These are phyloP conservation scores for Cantharis nigra DNA, from an alignment of 2,888 invertebrate species.

Conservation along the genomic window DNA sequence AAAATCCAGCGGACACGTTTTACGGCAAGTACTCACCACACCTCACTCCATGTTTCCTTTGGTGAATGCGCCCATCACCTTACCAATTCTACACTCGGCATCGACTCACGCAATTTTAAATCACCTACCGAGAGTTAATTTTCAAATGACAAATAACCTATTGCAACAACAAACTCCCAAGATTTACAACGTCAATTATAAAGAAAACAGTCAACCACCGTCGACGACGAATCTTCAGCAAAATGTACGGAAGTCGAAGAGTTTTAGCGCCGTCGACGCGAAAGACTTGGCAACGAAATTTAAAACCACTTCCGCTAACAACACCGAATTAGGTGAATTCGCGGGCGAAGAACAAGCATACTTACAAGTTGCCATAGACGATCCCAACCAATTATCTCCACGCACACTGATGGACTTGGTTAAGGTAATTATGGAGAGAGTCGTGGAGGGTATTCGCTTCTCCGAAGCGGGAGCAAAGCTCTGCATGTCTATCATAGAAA, in stretches of 20 bases:
- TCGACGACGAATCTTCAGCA: conserved; percentile 22
- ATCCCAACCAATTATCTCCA: conserved; percentile 77
- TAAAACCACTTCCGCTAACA: conserved; percentile 67
- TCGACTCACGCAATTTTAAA: conserved; percentile 65
- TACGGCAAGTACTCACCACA: conserved; percentile 59
- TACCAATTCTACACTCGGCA: conserved; percentile 62
- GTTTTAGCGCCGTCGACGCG: conserved; percentile 77
- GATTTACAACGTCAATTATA: conserved; percentile 46
- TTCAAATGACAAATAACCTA: conserved; percentile 59
- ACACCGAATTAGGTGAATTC: conserved; percentile 77
- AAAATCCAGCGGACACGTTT: conserved; percentile 67
- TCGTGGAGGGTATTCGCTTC: conserved; percentile 76
- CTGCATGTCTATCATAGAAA: conserved; percentile 85
- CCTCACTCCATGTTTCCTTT: conserved; percentile 45
- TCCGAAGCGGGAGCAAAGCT: conserved; percentile 84
- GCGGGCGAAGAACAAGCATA: conserved; percentile 73
- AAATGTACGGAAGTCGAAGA: conserved; percentile 80
- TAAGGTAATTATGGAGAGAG: conserved; percentile 77
- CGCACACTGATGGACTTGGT: conserved; percentile 84
- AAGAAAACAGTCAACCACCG: conserved; percentile 24
- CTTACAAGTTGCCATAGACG: conserved; percentile 77
- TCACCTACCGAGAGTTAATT: conserved; percentile 66
- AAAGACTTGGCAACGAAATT: conserved; percentile 69
- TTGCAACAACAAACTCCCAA: conserved; percentile 60
- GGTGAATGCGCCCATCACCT: conserved; percentile 44